Evolutionary conservation across 35 echinoderm and acorn worm genomes (phyloP).

Genomic region (Chiridota heheva): DNA sequence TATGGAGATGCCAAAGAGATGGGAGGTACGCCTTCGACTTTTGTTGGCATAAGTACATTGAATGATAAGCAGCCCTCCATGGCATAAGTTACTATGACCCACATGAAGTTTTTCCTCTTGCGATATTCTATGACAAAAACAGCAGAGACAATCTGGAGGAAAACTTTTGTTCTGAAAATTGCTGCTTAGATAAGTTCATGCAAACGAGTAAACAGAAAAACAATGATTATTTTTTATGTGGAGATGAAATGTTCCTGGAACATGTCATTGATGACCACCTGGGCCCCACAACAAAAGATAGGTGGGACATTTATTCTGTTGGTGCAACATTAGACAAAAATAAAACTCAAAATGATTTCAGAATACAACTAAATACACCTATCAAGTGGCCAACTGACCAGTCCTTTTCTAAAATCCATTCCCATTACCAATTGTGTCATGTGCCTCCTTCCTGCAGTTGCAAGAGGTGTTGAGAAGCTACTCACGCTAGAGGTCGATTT

Average conservation of each 20-base stretch:
- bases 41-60: conserved; percentile 18
- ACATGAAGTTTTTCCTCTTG: conserved; percentile 36
- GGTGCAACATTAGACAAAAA: no score
- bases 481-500: neutral
- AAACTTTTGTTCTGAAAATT: neutral
- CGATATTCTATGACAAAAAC: conserved; percentile 38
- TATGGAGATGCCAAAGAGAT: conserved; percentile 47
- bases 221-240: conserved; percentile 9
- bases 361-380: no score
- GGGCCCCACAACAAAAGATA: neutral
- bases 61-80: conserved; percentile 23
- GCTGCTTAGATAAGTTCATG: no score
- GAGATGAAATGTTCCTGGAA: conserved; percentile 50
- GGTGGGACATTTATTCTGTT: conserved; percentile 26
- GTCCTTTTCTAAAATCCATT: no score
- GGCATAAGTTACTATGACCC: conserved; percentile 16
- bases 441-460: conserved; percentile 21
- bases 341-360: no score
- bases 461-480: neutral
- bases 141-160: conserved; percentile 40
- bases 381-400: no score
- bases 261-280: conserved; percentile 35
- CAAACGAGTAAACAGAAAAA: neutral
- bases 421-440: neutral
- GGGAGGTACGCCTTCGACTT: conserved; percentile 31